Conservation (phyloP, 30 jellyfish, hydroid and myxozoan genomes). For the Aurelia sp. region DNA sequence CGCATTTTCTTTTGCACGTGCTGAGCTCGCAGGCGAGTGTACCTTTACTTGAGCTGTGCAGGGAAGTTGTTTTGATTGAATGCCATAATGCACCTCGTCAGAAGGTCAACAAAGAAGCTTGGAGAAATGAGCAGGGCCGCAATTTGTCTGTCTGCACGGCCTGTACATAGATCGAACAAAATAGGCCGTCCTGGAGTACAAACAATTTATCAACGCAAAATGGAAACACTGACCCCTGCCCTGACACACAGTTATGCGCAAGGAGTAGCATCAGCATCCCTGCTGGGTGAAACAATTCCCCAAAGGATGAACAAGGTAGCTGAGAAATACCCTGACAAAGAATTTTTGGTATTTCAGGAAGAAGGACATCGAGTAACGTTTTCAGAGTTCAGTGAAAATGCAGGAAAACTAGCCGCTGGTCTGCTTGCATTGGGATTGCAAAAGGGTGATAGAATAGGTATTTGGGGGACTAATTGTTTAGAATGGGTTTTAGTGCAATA, state of each 20-base stretch:
- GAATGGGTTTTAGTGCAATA: constrained; percentile 88
- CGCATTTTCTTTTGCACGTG: too few species aligned
- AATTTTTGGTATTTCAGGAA: constrained; percentile 77
- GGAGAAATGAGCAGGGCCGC: too few species aligned
- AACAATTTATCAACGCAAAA: too few species aligned
- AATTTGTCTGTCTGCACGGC: too few species aligned
- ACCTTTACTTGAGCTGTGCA: too few species aligned
- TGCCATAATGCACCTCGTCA: too few species aligned
- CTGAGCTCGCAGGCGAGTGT: too few species aligned
- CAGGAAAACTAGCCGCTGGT: constrained; percentile 79
- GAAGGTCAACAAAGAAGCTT: too few species aligned
- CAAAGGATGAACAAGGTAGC: constrained; percentile 55
- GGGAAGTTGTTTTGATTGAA: too few species aligned
- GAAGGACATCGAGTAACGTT: constrained; percentile 67
- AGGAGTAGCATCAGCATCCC: constrained; percentile 34
- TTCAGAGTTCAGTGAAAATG: constrained; percentile 67
- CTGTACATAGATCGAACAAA: too few species aligned
- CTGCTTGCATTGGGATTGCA: constrained; percentile 71
- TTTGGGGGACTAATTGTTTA: constrained; percentile 96
- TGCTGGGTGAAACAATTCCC: constrained; percentile 85
- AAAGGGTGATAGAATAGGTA: constrained; percentile 94
- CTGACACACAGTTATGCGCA: constrained; percentile 78
- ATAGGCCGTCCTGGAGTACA: too few species aligned
- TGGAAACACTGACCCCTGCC: too few species aligned
- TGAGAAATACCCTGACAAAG: constrained; percentile 82